Evolutionary conservation across 2,888 invertebrate genomes (phyloP).

Genomic region (Scaptomyza caliginosa): DNA sequence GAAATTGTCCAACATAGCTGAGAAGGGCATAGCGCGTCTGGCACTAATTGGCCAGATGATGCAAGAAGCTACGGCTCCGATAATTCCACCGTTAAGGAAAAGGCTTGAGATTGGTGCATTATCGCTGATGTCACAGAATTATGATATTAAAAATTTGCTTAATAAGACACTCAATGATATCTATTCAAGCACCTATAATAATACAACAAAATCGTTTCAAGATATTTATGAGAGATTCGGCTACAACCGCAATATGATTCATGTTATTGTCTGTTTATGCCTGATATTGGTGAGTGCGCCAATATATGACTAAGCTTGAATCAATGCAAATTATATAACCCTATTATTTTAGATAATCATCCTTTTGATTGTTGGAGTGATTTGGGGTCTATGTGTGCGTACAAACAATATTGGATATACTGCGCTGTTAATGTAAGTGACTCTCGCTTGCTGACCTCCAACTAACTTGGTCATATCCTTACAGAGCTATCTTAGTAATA

Average conservation of each 20-base stretch:
- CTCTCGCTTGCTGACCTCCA: too few relatives aligned
- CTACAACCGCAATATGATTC: constrained; percentile 66
- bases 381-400: background rate
- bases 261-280: constrained; percentile 89
- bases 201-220: constrained; percentile 9
- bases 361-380: background rate
- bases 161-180: constrained; percentile 10
- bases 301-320: background rate
- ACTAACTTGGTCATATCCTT: background rate
- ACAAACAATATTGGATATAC: constrained; percentile 8
- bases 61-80: background rate
- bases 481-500: constrained; percentile 89
- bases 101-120: background rate
- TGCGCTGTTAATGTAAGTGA: constrained; percentile 16
- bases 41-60: background rate
- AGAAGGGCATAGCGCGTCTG: background rate
- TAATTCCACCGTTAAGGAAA: constrained; percentile 1
- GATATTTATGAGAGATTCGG: constrained; percentile 20
- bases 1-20: constrained; percentile 5
- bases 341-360: constrained; percentile 11
- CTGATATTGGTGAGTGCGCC: constrained; percentile 86
- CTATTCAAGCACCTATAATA: constrained; percentile 5
- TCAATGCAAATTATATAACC: too few relatives aligned
- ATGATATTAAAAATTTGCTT: background rate
- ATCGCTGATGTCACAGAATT: background rate